Evolutionary conservation across 1,140 invertebrate species (phyloP).

Genomic region (Macrosteles quadrilineatus): DNA sequence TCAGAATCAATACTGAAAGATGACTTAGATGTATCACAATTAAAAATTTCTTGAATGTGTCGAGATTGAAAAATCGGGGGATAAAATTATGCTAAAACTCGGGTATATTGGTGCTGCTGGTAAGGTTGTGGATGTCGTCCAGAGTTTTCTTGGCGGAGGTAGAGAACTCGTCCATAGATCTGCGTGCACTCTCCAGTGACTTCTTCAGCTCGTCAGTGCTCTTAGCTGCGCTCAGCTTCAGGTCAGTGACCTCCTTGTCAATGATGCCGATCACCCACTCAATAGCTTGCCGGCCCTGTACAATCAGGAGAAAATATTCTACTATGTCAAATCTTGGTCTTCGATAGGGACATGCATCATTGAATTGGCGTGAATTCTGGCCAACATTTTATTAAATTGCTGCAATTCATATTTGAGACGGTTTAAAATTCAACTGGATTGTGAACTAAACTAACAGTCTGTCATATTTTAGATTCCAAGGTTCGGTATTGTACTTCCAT

Average conservation of each 20-base stretch:
- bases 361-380: too few relatives aligned
- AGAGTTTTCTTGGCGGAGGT: slow-evolving; percentile 62
- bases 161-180: slow-evolving; percentile 79
- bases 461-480: too few relatives aligned
- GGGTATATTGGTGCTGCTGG: slow-evolving; percentile 36
- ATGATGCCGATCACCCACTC: slow-evolving; percentile 95
- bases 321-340: too few relatives aligned
- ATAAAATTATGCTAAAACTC: slow-evolving; percentile 34
- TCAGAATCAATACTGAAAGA: slow-evolving; percentile 24
- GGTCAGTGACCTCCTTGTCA: slow-evolving; percentile 69
- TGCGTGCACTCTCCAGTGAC: slow-evolving; percentile 73
- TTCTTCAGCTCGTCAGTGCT: slow-evolving; percentile 81
- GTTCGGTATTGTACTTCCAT: too few relatives aligned
- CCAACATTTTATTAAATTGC: too few relatives aligned
- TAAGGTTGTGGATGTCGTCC: slow-evolving; percentile 54
- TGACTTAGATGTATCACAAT: slow-evolving; percentile 25
- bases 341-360: too few relatives aligned
- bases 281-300: slow-evolving; percentile 91
- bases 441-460: too few relatives aligned
- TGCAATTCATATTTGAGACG: too few relatives aligned
- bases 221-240: slow-evolving; percentile 69
- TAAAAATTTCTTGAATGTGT: slow-evolving; percentile 12
- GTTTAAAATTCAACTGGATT: too few relatives aligned
- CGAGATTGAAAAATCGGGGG: not conserved
- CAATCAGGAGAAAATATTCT: too few relatives aligned